These are phyloP conservation scores for Eumacrocentrus americanus DNA, from an alignment of 2,888 invertebrate species.

Conservation along the genomic window DNA sequence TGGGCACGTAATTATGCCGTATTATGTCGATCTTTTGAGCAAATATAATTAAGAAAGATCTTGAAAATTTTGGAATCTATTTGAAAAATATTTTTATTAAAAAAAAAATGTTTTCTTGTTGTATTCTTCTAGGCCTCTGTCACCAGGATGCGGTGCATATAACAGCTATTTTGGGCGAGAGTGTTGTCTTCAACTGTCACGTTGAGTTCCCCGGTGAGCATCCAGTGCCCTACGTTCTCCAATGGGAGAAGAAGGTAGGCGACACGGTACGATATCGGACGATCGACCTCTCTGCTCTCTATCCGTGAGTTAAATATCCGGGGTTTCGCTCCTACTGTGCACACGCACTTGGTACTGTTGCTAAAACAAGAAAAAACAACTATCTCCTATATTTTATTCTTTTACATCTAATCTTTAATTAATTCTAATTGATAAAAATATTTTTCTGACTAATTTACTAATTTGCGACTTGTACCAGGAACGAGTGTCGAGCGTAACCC, in stretches of 20 bases:
- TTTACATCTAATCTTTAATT: neutral
- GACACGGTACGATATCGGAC: conserved; percentile 86
- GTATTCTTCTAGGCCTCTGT: conserved; percentile 67
- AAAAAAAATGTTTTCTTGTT: neutral
- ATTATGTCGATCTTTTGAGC: neutral
- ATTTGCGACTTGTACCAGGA: conserved; percentile 14
- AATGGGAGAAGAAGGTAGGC: conserved; percentile 99
- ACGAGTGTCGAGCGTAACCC: conserved; percentile 41
- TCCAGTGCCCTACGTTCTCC: conserved; percentile 96
- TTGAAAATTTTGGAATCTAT: too few relatives aligned
- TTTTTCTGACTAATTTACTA: too few relatives aligned
- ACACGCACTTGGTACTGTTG: conserved; percentile 43
- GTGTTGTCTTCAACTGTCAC: conserved; percentile 97
- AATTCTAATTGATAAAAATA: neutral
- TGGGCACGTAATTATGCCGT: too few relatives aligned
- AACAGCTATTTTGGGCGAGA: conserved; percentile 96
- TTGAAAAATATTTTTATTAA: too few relatives aligned
- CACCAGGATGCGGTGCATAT: conserved; percentile 94
- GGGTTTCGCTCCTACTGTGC: conserved; percentile 51
- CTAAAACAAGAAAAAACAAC: conserved; percentile 7
- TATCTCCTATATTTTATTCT: neutral
- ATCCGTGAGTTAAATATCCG: conserved; percentile 58
- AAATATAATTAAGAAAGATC: too few relatives aligned
- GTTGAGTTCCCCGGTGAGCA: conserved; percentile 96
- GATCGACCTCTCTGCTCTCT: conserved; percentile 60